Conservation (phyloP, 2,113 vertebrate species). For the Galbula dea region DNA sequence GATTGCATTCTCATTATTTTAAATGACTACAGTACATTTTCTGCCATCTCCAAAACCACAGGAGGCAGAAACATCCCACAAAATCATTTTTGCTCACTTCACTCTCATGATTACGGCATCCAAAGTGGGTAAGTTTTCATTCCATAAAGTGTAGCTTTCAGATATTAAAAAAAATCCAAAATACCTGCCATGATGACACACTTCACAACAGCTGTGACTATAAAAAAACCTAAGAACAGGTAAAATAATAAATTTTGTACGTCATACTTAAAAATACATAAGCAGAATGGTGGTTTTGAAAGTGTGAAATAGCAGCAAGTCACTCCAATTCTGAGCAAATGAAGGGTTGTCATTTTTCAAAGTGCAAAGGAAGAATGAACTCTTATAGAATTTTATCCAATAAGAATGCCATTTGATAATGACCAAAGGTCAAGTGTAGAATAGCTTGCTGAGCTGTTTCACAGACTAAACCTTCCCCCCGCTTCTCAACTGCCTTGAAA, state of each 20-base stretch:
- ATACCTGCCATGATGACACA: fast-evolving
- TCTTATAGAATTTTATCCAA: neutral
- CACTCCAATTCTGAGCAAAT: neutral
- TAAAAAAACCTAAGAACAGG: neutral
- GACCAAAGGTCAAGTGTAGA: neutral
- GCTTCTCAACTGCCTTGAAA: constrained; percentile 32
- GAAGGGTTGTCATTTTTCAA: neutral
- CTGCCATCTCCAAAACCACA: neutral
- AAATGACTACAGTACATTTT: neutral
- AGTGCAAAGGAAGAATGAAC: neutral
- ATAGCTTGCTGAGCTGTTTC: neutral
- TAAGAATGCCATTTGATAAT: neutral
- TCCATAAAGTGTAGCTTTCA: neutral
- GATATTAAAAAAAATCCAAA: neutral
- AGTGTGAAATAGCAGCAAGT: neutral
- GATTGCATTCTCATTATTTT: neutral
- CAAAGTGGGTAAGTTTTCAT: neutral
- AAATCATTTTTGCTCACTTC: neutral
- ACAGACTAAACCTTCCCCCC: neutral
- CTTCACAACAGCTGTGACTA: neutral
- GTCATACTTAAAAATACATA: neutral
- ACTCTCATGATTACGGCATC: neutral
- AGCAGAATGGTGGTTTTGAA: neutral
- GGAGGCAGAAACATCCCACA: neutral
- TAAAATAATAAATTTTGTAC: neutral